A percentile compares a stretch with the other conserved stretches of the same genome.
Conservation (phyloP, 2,888 invertebrate genomes). For the Athrips mouffetella region DNA sequence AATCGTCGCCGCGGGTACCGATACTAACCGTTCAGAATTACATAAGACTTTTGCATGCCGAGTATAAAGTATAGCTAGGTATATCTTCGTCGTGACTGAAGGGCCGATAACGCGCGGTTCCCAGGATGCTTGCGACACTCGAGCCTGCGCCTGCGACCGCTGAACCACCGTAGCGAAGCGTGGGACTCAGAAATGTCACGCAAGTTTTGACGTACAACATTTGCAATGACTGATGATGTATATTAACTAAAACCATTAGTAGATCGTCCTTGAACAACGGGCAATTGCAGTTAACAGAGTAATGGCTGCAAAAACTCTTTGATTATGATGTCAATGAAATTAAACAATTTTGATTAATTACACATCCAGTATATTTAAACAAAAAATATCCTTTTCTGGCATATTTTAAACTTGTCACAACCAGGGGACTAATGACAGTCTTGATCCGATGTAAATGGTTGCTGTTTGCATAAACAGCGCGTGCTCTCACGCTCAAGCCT, state of each 20-base stretch:
- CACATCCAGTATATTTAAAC: no score
- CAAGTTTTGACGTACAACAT: slow-evolving; percentile 2
- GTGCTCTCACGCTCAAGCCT: slow-evolving; percentile 36
- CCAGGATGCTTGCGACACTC: slow-evolving; percentile 59
- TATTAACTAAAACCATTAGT: no score
- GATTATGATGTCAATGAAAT: no score
- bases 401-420: neutral
- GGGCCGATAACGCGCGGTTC: slow-evolving; percentile 47
- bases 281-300: no score
- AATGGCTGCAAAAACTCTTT: no score
- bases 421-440: slow-evolving; percentile 54
- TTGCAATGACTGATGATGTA: slow-evolving; percentile 6
- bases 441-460: slow-evolving; percentile 53
- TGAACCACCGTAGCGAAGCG: slow-evolving; percentile 16
- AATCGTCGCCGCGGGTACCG: slow-evolving; percentile 49
- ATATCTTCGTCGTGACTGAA: slow-evolving; percentile 63
- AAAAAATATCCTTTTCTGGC: no score
- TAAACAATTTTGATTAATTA: no score
- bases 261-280: no score
- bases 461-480: slow-evolving; percentile 62
- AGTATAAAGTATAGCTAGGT: slow-evolving; percentile 23
- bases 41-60: slow-evolving; percentile 43
- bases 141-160: slow-evolving; percentile 28
- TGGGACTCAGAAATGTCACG: slow-evolving; percentile 10
- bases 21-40: slow-evolving; percentile 48